Base-by-base conservation (phyloP, 2,797 vertebrate genomes). In the Tarsius wallacei region DNA sequence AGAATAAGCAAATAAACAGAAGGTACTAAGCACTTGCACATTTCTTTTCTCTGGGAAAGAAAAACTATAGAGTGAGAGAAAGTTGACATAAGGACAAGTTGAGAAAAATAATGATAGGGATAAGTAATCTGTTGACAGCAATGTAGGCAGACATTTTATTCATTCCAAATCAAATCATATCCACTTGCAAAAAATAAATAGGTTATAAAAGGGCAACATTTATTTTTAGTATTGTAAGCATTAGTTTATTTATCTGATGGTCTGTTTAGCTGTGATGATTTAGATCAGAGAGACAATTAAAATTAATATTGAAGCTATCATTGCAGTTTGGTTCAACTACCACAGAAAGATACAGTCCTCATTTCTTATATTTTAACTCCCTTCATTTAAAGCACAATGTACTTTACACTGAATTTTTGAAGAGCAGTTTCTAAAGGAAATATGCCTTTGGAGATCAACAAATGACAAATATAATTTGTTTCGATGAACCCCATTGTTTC, bases 221-320 rank as follows among this genome's bases (percentile, higher is more conserved):
- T 84, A 89, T 74, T 94, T 95, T 96, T 94, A 93, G 84, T 87
- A 47, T 59, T 22, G 47, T 61, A 90, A 51, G 5, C 76, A 92
- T 85, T 97, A 74, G 28, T 61, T 90, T 22, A 73, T 93, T 94
- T 95, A 59, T 88, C 59, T 93, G 64, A 74, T 85, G 76, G 26
- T 49, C 59, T 97, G 24, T 71, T 83, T 94, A 36, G 33, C 57
- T 93, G 17, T 63, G 42, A 78, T 64, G 22, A 73, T 82, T 86
- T 83, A 51, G 57, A 83, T 86, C 82, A 64, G 19, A 66, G 36
- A 94, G n/a, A 86, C 0, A 81, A 55, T 49, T 90, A 90, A 94
- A 92, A 68, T 87, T 33, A 77, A 92, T 87, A 42, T 47, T 81
- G 83, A 90, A 74, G 13, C 17, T 53, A 9, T 47, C 42, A 63